These are phyloP conservation scores for Heliconius hermathena DNA, from an alignment of 1,140 invertebrate species.

Conservation along the genomic window DNA sequence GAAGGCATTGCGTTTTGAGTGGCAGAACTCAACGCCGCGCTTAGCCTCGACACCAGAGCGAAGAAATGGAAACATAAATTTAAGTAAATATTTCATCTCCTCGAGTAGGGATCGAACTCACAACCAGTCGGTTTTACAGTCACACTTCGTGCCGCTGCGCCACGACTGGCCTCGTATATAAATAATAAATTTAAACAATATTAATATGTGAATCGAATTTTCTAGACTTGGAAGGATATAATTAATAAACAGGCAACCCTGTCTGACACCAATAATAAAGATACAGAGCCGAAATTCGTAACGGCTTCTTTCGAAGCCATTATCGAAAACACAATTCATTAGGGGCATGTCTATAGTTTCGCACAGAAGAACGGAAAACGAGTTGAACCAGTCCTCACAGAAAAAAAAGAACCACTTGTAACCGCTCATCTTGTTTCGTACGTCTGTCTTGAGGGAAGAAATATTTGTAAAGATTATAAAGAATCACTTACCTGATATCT, in stretches of 20 bases:
- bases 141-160: too few relatives aligned
- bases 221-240: not conserved
- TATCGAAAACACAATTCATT: constrained; percentile 22
- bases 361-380: not conserved
- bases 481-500: not conserved
- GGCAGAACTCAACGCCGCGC: too few relatives aligned
- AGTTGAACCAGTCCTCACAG: not conserved
- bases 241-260: not conserved
- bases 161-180: too few relatives aligned
- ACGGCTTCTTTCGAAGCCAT: constrained; percentile 26
- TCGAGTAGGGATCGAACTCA: too few relatives aligned
- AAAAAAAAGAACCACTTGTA: not conserved
- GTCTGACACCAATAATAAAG: constrained; percentile 24
- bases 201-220: too few relatives aligned
- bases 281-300: constrained; percentile 28
- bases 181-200: too few relatives aligned
- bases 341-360: constrained; percentile 21
- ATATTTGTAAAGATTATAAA: not conserved
- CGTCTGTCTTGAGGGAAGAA: not conserved
- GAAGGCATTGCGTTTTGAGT: too few relatives aligned
- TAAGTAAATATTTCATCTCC: too few relatives aligned
- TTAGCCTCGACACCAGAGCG: too few relatives aligned
- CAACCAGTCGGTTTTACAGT: too few relatives aligned
- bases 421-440: not conserved
- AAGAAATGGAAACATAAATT: too few relatives aligned